Evolutionary conservation across 2,888 invertebrate species (phyloP).

Genomic region (Azorinus chamasolen): DNA sequence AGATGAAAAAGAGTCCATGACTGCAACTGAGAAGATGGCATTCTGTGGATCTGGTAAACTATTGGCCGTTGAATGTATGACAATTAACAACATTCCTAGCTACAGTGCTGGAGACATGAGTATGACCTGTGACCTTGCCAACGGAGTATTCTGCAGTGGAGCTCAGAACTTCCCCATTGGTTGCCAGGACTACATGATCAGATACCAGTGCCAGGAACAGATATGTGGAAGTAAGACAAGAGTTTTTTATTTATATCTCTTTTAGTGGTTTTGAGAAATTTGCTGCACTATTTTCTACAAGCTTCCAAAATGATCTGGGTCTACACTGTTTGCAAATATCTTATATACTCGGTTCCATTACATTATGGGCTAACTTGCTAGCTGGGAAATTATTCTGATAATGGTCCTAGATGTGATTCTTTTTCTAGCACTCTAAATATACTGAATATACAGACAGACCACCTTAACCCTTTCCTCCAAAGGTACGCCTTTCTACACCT

Average conservation of each 20-base stretch:
- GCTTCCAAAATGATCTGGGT: too few relatives aligned
- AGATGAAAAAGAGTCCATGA: conserved; percentile 72
- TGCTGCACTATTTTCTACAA: too few relatives aligned
- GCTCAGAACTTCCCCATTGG: conserved; percentile 67
- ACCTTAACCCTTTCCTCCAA: too few relatives aligned
- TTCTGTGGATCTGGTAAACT: conserved; percentile 79
- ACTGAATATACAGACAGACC: too few relatives aligned
- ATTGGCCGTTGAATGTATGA: conserved; percentile 79
- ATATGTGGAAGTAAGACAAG: conserved; percentile 37
- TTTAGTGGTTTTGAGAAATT: too few relatives aligned
- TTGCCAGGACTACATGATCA: conserved; percentile 83
- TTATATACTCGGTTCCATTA: too few relatives aligned
- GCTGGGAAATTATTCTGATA: too few relatives aligned
- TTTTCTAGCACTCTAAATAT: too few relatives aligned
- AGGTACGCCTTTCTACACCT: too few relatives aligned
- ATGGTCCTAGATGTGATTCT: too few relatives aligned
- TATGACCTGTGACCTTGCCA: conserved; percentile 88
- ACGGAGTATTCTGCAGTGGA: conserved; percentile 90
- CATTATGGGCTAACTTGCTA: too few relatives aligned
- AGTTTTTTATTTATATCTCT: conserved; percentile 2
- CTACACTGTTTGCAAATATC: too few relatives aligned
- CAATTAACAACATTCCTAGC: conserved; percentile 66
- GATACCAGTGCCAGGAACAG: conserved; percentile 76
- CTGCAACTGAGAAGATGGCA: conserved; percentile 56
- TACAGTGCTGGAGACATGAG: conserved; percentile 74